Base-by-base conservation (phyloP, 2,888 invertebrate species). In the Cantharis lateralis region DNA sequence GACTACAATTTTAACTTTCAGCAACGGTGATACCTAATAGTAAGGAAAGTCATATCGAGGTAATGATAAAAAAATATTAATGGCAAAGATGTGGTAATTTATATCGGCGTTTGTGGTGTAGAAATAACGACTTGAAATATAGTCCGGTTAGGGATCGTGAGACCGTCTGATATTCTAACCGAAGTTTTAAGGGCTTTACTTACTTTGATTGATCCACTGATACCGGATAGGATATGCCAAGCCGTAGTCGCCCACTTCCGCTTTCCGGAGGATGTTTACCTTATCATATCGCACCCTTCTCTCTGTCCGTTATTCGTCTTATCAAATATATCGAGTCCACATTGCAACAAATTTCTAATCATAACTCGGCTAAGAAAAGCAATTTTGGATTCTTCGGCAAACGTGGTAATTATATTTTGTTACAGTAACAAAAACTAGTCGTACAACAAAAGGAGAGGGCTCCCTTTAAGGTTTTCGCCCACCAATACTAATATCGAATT, bases 191-290 rank as follows among this genome's bases (percentile, higher is more conserved):
- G 78, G 78, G 75, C 75, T 75, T 75, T 72, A 72, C 73, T 32
- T 69, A 32, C 32, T 75, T 75, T 78, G 80, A 79, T 79, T 78
- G 80, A 78, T 78, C 80, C 78, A 64, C 66, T 77, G 78, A 75
- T 79, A 83, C 83, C 82, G 83, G 82, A 83, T 83, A 81, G 83
- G 83, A 81, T 83, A 81, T 79, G 81, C 81, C 82, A 81, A 81
- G 81, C 80, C 82, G 78, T 79, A 79, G 81, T 82, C 82, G 80
- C 82, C 82, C 80, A 82, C 82, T 82, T 83, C 82, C 84, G 78
- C 77, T 79, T 83, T 84, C 83, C 83, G 82, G 82, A 82, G 81
- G 82, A 83, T 84, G 82, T 84, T 84, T 84, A 82, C 83, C 81
- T 83, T 84, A 83, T 84, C 84, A 77, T 75, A 79, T 77, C 77